These are phyloP conservation scores for Carapus acus DNA, from an alignment of 2,797 vertebrate genomes.

Conservation along the genomic window DNA sequence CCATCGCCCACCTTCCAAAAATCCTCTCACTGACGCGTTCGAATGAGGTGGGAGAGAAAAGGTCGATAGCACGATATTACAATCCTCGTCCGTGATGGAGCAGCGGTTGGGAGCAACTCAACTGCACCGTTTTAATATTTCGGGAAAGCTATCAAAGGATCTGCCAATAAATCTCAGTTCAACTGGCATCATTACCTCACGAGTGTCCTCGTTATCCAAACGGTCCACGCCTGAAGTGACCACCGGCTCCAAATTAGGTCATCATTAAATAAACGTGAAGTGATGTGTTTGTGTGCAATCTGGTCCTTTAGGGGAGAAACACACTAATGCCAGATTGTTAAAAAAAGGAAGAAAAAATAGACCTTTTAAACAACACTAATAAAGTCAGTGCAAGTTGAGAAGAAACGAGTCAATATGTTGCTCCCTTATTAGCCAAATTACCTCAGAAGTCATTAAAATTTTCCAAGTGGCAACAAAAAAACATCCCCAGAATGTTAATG, in stretches of 20 bases:
- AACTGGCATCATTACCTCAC: conserved; percentile 43
- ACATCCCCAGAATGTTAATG: conserved; percentile 48
- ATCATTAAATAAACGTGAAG: conserved; percentile 29
- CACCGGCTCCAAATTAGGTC: conserved; percentile 34
- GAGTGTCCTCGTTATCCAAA: conserved; percentile 49
- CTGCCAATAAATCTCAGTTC: conserved; percentile 45
- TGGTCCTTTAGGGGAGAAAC: conserved; percentile 28
- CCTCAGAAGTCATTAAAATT: conserved; percentile 52
- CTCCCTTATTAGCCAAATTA: conserved; percentile 50
- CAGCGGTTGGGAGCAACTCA: conserved; percentile 24
- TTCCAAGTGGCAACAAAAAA: conserved; percentile 25
- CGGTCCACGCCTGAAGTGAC: conserved; percentile 55
- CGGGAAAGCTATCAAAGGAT: conserved; percentile 29
- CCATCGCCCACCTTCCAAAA: conserved; percentile 26
- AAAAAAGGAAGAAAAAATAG: conserved; percentile 35
- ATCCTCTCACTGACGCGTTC: conserved; percentile 29
- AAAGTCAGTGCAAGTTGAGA: conserved; percentile 36
- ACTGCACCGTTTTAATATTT: conserved; percentile 29
- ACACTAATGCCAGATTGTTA: conserved; percentile 41
- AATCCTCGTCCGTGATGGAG: conserved; percentile 17
- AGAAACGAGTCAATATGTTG: conserved; percentile 22
- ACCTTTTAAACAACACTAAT: conserved; percentile 39
- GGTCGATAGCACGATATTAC: conserved; percentile 12
- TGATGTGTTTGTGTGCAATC: conserved; percentile 22
- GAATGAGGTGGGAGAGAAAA: conserved; percentile 5